Evolutionary conservation across 2,888 invertebrate genomes (phyloP).

Genomic region (Eristalinus aeneus): DNA sequence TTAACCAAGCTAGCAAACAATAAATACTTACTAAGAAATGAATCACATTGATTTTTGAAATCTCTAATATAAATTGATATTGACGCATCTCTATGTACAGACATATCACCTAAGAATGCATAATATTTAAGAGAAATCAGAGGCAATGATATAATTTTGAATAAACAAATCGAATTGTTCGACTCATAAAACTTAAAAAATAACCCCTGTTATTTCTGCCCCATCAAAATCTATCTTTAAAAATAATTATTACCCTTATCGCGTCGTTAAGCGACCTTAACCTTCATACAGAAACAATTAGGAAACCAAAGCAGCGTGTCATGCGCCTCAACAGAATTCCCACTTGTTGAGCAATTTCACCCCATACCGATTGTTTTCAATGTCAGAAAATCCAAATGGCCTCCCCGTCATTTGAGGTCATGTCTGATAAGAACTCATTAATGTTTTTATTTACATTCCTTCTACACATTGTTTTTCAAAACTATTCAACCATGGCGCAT

Average conservation of each 20-base stretch:
- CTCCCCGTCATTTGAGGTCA: constrained; percentile 48
- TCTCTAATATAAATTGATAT: no score
- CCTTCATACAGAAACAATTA: neutral
- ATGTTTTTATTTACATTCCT: constrained; percentile 35
- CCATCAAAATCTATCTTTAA: neutral
- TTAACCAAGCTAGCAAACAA: no score
- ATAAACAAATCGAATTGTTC: no score
- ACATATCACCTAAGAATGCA: no score
- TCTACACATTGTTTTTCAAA: constrained; percentile 52
- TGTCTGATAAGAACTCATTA: constrained; percentile 37
- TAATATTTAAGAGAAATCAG: no score
- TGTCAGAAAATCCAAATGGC: constrained; percentile 3
- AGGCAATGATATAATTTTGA: no score
- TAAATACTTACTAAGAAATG: no score
- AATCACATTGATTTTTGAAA: no score
- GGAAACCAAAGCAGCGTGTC: neutral
- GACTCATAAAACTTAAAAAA: no score
- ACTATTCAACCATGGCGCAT: constrained; percentile 34
- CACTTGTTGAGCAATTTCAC: constrained; percentile 33
- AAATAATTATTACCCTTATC: neutral
- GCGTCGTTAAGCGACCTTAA: neutral
- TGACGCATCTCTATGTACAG: no score
- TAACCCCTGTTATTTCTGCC: no score
- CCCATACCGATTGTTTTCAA: neutral
- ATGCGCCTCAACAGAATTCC: neutral